Percentiles rank a stretch among this genome's conserved stretches.
phyloP scores from a whole-genome alignment of 2,888 invertebrate genomes.

The Aphodius granarius region DNA sequence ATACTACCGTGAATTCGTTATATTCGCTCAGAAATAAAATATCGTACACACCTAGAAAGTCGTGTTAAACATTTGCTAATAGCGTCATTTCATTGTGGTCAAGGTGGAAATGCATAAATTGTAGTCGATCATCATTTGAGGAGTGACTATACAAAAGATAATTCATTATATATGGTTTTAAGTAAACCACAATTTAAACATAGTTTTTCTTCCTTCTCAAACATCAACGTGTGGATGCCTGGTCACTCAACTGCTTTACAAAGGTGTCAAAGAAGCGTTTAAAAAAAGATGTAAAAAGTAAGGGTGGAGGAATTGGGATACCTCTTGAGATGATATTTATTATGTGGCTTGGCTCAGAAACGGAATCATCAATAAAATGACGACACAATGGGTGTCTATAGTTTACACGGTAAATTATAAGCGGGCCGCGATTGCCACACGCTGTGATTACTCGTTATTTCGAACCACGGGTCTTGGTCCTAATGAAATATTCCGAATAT shows the following conservation, averaged over 20 bases:
- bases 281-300: neutral
- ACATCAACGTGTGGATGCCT: neutral
- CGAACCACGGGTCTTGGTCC: conserved; percentile 27
- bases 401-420: conserved; percentile 47
- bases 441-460: conserved; percentile 36
- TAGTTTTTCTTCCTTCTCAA: too few relatives aligned
- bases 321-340: conserved; percentile 7
- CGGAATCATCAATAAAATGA: conserved; percentile 43
- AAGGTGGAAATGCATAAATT: neutral
- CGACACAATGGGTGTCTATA: conserved; percentile 46
- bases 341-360: conserved; percentile 30
- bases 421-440: conserved; percentile 34
- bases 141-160: too few relatives aligned
- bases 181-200: too few relatives aligned
- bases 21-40: neutral
- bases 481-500: conserved; percentile 29
- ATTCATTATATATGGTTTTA: too few relatives aligned
- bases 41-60: neutral
- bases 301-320: neutral
- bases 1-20: neutral
- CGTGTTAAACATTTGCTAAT: neutral
- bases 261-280: neutral
- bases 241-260: neutral
- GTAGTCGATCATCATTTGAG: neutral
- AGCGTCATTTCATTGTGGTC: neutral